Percentiles rank a stretch among this genome's conserved stretches.
These are phyloP conservation scores for Acronicta leporina DNA, from an alignment of 2,888 invertebrate genomes.

Conservation along the genomic window DNA sequence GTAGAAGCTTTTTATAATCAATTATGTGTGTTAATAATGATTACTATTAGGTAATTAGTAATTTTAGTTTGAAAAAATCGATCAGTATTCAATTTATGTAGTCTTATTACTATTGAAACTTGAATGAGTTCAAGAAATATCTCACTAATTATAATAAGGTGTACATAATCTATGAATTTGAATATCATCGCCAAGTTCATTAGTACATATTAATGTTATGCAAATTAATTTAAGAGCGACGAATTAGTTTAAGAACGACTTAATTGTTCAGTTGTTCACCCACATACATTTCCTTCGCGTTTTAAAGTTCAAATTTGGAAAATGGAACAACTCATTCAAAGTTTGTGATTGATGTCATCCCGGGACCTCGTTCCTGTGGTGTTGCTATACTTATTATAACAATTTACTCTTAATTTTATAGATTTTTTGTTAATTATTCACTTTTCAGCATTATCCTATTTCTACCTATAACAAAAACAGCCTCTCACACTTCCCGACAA, in stretches of 20 bases:
- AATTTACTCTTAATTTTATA: neutral
- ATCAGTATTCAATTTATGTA: too few relatives aligned
- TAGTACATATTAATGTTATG: slow-evolving; percentile 9
- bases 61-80: neutral
- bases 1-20: slow-evolving; percentile 12
- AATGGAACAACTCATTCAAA: slow-evolving; percentile 9
- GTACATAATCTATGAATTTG: slow-evolving; percentile 1
- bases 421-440: neutral
- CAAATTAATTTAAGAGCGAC: slow-evolving; percentile 22
- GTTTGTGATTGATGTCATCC: neutral
- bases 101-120: too few relatives aligned
- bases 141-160: neutral
- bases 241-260: neutral
- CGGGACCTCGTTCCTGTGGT: neutral
- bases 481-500: slow-evolving; percentile 5
- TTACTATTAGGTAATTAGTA: slow-evolving; percentile 16
- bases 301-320: slow-evolving; percentile 10
- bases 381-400: neutral
- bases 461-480: neutral
- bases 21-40: slow-evolving; percentile 9
- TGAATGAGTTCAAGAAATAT: too few relatives aligned
- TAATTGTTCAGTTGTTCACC: slow-evolving; percentile 11
- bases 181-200: neutral
- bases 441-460: neutral
- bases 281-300: slow-evolving; percentile 22